Percentiles rank a stretch among this genome's conserved stretches.
These are phyloP conservation scores for Gandaritis pyraliata DNA, from an alignment of 2,888 invertebrate genomes.

Conservation along the genomic window DNA sequence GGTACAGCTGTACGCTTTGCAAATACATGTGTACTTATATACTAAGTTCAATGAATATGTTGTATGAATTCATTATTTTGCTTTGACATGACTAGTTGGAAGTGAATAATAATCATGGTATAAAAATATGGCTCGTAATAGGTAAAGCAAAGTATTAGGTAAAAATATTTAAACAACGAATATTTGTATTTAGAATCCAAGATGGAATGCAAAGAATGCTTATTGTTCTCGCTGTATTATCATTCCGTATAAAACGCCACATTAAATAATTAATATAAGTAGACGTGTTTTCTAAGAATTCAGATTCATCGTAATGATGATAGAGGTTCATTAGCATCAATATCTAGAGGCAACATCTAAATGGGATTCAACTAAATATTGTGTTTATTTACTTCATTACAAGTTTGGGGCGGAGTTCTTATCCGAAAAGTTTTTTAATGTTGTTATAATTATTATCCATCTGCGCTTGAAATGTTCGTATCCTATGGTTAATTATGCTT, in stretches of 20 bases:
- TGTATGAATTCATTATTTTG: slow-evolving; percentile 2
- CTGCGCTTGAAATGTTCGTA: too few relatives aligned
- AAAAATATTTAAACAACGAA: slow-evolving; percentile 8
- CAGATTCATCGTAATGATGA: neutral
- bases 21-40: slow-evolving; percentile 11
- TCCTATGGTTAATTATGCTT: too few relatives aligned
- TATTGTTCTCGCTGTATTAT: slow-evolving; percentile 10
- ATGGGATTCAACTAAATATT: neutral
- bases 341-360: neutral
- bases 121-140: neutral
- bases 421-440: neutral
- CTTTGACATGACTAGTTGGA: neutral
- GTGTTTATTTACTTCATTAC: neutral
- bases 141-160: neutral
- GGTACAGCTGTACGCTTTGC: slow-evolving; percentile 24
- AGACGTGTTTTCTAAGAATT: slow-evolving; percentile 8
- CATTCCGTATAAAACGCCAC: slow-evolving; percentile 7
- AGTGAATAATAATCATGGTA: neutral
- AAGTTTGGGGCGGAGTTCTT: neutral
- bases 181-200: slow-evolving; percentile 5
- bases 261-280: slow-evolving; percentile 7
- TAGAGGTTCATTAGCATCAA: slow-evolving; percentile 5
- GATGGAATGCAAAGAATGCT: slow-evolving; percentile 14
- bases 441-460: neutral
- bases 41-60: slow-evolving; percentile 2